These are phyloP conservation scores for Troides oblongomaculatus DNA, from an alignment of 2,888 invertebrate genomes.

Conservation along the genomic window DNA sequence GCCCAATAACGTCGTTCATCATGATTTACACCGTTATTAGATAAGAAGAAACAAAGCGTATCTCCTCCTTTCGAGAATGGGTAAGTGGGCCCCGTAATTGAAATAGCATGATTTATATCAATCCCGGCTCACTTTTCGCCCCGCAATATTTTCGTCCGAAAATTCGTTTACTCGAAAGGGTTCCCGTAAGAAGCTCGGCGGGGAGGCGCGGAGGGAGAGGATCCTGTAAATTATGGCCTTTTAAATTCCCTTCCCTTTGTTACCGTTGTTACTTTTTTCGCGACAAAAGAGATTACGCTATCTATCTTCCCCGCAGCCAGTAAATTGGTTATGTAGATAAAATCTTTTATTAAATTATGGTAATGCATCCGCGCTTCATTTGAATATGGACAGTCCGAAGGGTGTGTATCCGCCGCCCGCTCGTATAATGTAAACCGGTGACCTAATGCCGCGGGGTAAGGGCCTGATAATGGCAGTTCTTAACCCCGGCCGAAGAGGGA, in stretches of 20 bases:
- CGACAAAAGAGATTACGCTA: conserved; percentile 71
- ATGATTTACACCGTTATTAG: conserved; percentile 42
- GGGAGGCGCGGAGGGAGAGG: conserved; percentile 32
- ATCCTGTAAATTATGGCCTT: conserved; percentile 64
- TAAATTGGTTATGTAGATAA: conserved; percentile 52
- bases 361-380: conserved; percentile 29
- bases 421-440: conserved; percentile 7
- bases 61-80: conserved; percentile 34
- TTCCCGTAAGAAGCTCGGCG: conserved; percentile 37
- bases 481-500: too few species aligned
- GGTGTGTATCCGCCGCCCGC: conserved; percentile 17
- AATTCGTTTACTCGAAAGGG: conserved; percentile 50
- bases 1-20: conserved; percentile 33
- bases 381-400: conserved; percentile 30
- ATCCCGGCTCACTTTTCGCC: conserved; percentile 34
- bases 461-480: too few species aligned
- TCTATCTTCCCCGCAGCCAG: conserved; percentile 58
- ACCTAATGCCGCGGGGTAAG: background rate
- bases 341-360: conserved; percentile 40
- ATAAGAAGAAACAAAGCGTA: conserved; percentile 34
- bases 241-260: conserved; percentile 73
- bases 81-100: conserved; percentile 61
- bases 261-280: conserved; percentile 64
- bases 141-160: conserved; percentile 31
- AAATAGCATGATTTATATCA: conserved; percentile 64